Evolutionary conservation across 2,113 vertebrate species (phyloP).

Genomic region (Empidonax traillii): DNA sequence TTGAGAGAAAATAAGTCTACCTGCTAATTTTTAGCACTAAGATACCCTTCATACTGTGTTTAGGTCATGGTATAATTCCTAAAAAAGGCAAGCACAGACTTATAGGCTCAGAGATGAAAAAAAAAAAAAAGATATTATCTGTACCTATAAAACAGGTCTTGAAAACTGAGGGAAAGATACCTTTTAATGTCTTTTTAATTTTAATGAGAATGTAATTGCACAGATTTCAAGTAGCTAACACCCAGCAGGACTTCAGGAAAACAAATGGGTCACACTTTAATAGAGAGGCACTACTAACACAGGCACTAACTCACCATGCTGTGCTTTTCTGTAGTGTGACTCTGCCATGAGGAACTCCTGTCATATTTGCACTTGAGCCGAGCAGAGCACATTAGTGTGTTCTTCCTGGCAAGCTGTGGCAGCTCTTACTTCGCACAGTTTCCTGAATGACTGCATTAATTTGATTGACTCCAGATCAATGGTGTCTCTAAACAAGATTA

Average conservation of each 20-base stretch:
- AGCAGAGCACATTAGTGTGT: background rate
- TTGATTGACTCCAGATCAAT: conserved; percentile 13
- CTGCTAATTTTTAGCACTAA: background rate
- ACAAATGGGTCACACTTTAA: background rate
- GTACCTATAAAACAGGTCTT: background rate
- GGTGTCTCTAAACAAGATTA: conserved; percentile 31
- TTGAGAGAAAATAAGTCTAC: background rate
- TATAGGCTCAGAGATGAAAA: background rate
- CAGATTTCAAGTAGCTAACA: background rate
- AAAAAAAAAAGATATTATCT: background rate
- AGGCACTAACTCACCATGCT: background rate
- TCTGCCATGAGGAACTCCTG: background rate
- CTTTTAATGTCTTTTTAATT: background rate
- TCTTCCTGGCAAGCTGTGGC: background rate
- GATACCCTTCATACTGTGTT: background rate
- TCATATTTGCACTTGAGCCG: background rate
- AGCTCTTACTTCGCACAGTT: background rate
- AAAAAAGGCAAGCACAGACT: background rate
- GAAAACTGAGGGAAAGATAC: background rate
- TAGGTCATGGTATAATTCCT: background rate
- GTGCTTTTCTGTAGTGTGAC: background rate
- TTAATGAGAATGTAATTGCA: background rate
- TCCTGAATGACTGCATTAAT: conserved; percentile 9
- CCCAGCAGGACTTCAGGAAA: background rate
- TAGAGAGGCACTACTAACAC: background rate